Base-by-base conservation (phyloP, 2,113 vertebrate genomes). In the Picathartes gymnocephalus region DNA sequence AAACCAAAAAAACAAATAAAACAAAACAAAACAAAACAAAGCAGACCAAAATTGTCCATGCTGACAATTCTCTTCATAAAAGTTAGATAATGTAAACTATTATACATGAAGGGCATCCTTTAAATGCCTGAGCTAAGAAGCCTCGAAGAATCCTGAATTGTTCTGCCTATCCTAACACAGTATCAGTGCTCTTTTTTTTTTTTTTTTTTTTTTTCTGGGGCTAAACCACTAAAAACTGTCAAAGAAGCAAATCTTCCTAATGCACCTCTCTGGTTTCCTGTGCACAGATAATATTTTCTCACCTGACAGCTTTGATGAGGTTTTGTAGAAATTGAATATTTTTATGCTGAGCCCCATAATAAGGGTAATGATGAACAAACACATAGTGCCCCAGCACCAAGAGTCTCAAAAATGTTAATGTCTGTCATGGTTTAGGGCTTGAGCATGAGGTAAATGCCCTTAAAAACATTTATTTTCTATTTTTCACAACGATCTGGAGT, bases 181-280 rank as follows among this genome's bases (percentile, higher is more conserved):
- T 33, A 77, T 53, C 35, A 30, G 10, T 27, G 17, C 3, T 35
- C 2, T 15, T 22, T 48, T 47, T 24, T 7, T 7, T n/a, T 69
- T 35, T 15, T 22, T 48, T 47, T 24, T 7, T 28, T 39, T 54
- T 15, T 56, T 7, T 0, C 8, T 74, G 1, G 4, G 58, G 14
- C 6, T 72, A 56, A 87, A 80, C 13, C 33, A 48, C 40, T 42
- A 31, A 74, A 74, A 78, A 9, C 3, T 54, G 23, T 66, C 18
- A 27, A 47, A 91, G 23, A 66, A 74, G 15, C 9, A 85, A 53
- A 77, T 68, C 27, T 74, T 4, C 24, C 37, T 45, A 68, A 42
- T 56, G 27, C 21, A 83, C 16, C 9, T 81, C 70, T 17, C 71
- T 68, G 48, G 5, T 54, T 90, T 87, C 35, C 45, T 31, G 21